Conservation (phyloP, 2,113 vertebrate species). For the Ciconia stormi region DNA sequence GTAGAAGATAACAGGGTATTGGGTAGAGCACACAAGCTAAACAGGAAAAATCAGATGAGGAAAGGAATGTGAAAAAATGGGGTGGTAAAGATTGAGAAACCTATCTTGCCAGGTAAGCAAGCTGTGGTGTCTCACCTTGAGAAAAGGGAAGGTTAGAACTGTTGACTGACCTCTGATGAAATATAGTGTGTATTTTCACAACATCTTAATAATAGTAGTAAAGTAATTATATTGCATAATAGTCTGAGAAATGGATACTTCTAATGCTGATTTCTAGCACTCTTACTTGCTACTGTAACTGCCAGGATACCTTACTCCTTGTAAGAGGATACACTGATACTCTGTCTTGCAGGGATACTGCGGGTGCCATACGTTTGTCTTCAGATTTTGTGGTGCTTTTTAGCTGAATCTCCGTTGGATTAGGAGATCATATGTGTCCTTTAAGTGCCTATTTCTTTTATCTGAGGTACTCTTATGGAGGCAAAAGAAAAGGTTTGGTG, state of each 20-base stretch:
- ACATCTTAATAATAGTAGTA: background rate
- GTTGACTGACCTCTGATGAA: conserved; percentile 29
- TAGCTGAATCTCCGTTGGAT: background rate
- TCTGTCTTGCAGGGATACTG: background rate
- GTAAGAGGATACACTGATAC: rapidly evolving
- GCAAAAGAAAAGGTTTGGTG: background rate
- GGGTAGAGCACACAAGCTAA: background rate
- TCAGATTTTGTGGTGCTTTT: background rate
- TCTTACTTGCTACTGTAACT: background rate
- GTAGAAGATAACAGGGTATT: conserved; percentile 4
- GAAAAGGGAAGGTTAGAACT: background rate
- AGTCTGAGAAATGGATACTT: background rate
- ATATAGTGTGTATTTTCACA: background rate
- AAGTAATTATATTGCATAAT: background rate
- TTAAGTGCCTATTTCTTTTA: background rate
- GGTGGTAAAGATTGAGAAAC: conserved; percentile 25
- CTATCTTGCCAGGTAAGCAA: background rate
- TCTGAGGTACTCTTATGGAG: background rate
- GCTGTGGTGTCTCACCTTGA: background rate
- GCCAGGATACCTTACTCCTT: background rate
- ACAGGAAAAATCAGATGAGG: conserved; percentile 13
- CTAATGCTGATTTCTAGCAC: background rate
- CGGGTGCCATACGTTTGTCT: background rate
- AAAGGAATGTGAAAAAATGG: conserved; percentile 41
- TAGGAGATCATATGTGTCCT: background rate